Evolutionary conservation across 35 echinoderm and acorn worm species (phyloP).

Genomic region (Lytechinus variegatus): DNA sequence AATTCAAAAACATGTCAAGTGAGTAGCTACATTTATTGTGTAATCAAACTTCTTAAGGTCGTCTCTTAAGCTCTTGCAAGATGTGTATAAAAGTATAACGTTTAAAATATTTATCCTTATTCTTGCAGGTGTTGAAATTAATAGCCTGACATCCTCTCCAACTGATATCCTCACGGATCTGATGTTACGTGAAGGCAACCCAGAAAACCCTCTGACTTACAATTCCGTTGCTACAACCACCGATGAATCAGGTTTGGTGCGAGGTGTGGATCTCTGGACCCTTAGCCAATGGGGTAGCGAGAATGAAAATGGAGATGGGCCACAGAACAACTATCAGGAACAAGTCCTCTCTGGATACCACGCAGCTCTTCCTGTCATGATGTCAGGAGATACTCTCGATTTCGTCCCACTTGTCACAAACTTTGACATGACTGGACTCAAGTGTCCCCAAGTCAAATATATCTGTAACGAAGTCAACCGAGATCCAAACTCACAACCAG

Average conservation of each 20-base stretch:
- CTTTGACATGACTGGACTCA: slow-evolving; percentile 78
- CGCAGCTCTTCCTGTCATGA: slow-evolving; percentile 55
- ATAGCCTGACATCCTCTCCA: slow-evolving; percentile 52
- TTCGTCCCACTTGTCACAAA: slow-evolving; percentile 58
- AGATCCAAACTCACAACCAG: slow-evolving; percentile 52
- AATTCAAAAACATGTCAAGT: neutral
- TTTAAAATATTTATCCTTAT: neutral
- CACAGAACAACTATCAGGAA: slow-evolving; percentile 52
- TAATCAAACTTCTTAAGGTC: neutral
- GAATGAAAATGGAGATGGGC: slow-evolving; percentile 60
- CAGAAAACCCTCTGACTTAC: slow-evolving; percentile 60
- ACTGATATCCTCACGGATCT: slow-evolving; percentile 49
- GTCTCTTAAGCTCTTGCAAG: neutral
- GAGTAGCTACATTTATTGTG: neutral
- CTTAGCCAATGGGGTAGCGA: slow-evolving; percentile 75
- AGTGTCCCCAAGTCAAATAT: slow-evolving; percentile 69
- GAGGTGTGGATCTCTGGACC: slow-evolving; percentile 78
- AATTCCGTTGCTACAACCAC: slow-evolving; percentile 61
- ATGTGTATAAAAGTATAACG: neutral
- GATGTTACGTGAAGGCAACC: slow-evolving; percentile 69
- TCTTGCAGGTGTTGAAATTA: slow-evolving; percentile 66
- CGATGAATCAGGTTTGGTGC: slow-evolving; percentile 61
- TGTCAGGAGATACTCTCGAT: slow-evolving; percentile 55
- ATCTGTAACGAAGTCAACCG: slow-evolving; percentile 83
- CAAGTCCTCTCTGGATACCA: slow-evolving; percentile 75